Base-by-base conservation (phyloP, 2,888 invertebrate species). In the Lysandra bellargus region DNA sequence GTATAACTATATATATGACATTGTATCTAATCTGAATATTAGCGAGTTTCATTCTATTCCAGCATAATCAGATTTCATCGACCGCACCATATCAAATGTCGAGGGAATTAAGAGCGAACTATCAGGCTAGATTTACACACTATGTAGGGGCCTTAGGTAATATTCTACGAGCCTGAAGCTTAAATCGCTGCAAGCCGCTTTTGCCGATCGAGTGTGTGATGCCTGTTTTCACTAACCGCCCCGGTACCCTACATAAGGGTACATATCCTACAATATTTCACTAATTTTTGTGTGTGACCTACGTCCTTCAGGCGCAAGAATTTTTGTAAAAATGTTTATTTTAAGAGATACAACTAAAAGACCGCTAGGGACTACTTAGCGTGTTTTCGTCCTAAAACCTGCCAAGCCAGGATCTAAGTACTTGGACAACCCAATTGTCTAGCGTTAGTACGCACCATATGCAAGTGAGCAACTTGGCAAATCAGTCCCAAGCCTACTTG, bases 1-100 rank as follows among this genome's bases (percentile, higher is more conserved):
- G 0, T 23, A 23, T 23, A 23, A 23, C 23, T 0, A 23, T 23
- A 23, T 23, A 23, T 23, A 23, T 23, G 23, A 23, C 23, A 60
- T 60, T 61, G 61, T 7, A 23, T 61, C 60, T 12, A 23, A 9
- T 12, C 33, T 69, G 14, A 69, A 33, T 33, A 69, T 69, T 37
- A 69, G 33, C 69, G 14, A 69, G 33, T 69, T 33, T 69, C 33
- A 33, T 5, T 33, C 14, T 69, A 33, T 14, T 4, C 74, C 73
- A 17, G 17, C 17, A 17, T 76, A 53, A 74, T 74, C 76, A 53
- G 53, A 53, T 76, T 76, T 30, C 53, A 76, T 57, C 49, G 49
- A 30, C 49, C 49, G 30, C 53, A 33, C 33, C 6, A 7, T 76
- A 33, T 76, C 76, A 49, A 53, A 33, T 76, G 76, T 76, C 76